Evolutionary conservation across 2,797 vertebrate genomes (phyloP), one percentile per base, ranked within the genome.

Genomic region (Pogoniulus pusillus): DNA sequence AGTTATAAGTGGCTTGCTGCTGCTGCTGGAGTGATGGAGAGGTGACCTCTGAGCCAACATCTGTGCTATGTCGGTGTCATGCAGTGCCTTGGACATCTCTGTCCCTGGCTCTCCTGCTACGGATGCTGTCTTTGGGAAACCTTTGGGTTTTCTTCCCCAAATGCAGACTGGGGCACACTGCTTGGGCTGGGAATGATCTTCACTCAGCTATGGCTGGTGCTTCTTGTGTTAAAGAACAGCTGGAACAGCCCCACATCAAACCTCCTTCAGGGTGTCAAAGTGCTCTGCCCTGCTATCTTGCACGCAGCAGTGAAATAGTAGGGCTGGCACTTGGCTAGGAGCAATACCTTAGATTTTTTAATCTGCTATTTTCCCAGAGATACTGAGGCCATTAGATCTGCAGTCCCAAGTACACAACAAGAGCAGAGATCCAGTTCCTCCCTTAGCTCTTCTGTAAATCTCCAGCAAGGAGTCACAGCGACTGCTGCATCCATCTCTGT

Each of bases 51-150:
- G 22, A 35, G 35, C 11, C 76, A 64, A 37, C 10, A 23, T 14
- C 49, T 19, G 39, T 7, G 5, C 43, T 32, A 32, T 4, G 22
- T 7, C 3, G 7, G 53, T 34, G 58, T 7, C 43, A 51, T 2
- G 0, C 0, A 0, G 8, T 19, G 14, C 6, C 20, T 4, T 7
- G 39, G 23, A 5, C 3, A 3, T 16, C 54, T 17, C 37, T 34
- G 68, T 14, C 35, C 6, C 32, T 1, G 0, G 3, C 10, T 75
- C 16, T 16, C 16, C 59, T 62, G 14, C 60, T 35, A 10, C 39
- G 26, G 49, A 17, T 1, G 6, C 55, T 12, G 11, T 30, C 68
- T 45, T 34, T 3, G 3, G 13, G 15, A 6, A 4, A 6, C 2
- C 4, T 22, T 15, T 13, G 30, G 11, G 2, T 12, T 43, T 57